Evolutionary conservation across 2,113 vertebrate genomes (phyloP), one percentile per base, ranked within the genome.

Genomic region (Brachyhypopomus gauderio): DNA sequence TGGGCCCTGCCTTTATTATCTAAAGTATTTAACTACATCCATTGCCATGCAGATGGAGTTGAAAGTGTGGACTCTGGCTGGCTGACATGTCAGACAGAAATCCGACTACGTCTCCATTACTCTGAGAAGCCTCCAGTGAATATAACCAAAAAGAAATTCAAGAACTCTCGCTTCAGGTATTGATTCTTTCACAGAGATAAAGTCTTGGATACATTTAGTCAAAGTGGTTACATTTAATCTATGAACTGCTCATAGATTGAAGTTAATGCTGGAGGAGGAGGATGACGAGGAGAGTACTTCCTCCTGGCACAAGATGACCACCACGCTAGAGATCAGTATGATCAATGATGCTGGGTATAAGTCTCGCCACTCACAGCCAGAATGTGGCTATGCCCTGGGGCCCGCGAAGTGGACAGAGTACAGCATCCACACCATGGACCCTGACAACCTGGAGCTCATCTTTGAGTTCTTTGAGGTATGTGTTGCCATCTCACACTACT

Each of bases 381-480:
- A 99, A 71, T 98, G 95, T 84, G 97, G 98, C 0, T 98, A 99
- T 7, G 95, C 92, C 8, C 86, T 99, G 79, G 96, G 96, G 86
- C 90, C 93, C 14, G 91, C 93, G 16, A 88, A 90, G 0, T 99
- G 98, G 98, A 95, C 96, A 0, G 98, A 99, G 69, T 99, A 98
- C 89, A 96, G 92, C 0, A 96, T 99, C 89, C 96, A 97, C 83
- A 98, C 97, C 63, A 97, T 99, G 97, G 96, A 97, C 48, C 97
- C 98, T 5, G 96, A 98, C 88, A 99, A 99, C 89, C 89, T 99
- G 79, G 98, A 98, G 85, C 90, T 99, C 34, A 96, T 95, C 71
- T 97, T 98, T 89, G 97, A 99, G 89, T 99, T 99, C 87, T 99
- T 98, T 92, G 97, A 99, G 95, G 97, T 98, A 84, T 84, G 87